Conservation (phyloP, 2,797 vertebrate genomes). For the Columba guinea region DNA sequence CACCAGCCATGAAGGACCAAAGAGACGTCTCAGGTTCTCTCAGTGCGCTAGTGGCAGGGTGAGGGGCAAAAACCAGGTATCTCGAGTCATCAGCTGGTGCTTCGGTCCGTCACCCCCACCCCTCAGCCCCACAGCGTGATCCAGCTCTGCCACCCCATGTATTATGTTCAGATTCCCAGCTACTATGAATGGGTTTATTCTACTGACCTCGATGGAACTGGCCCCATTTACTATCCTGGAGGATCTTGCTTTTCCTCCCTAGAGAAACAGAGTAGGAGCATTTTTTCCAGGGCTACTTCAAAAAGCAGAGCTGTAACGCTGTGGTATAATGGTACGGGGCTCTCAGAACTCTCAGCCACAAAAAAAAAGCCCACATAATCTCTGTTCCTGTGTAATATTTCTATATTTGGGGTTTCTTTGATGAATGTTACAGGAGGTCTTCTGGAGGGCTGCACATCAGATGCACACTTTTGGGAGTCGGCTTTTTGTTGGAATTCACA, state of each 20-base stretch:
- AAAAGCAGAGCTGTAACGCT: rapidly evolving
- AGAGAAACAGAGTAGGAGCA: not conserved
- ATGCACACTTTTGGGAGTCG: not conserved
- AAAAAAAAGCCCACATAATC: not conserved
- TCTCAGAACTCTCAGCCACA: not conserved
- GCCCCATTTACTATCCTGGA: not conserved
- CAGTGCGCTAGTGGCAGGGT: not conserved
- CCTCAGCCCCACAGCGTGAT: rapidly evolving
- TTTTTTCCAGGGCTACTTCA: not conserved
- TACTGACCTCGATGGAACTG: not conserved
- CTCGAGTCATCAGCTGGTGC: not conserved
- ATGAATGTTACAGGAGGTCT: not conserved
- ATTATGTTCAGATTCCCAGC: not conserved
- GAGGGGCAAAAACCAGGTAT: not conserved
- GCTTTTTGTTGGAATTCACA: not conserved
- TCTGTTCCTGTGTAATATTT: not conserved
- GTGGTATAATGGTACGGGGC: rapidly evolving
- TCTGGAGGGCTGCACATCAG: not conserved
- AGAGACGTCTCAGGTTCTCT: not conserved
- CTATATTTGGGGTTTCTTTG: not conserved
- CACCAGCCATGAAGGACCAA: not conserved
- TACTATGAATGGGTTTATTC: not conserved
- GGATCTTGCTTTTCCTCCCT: not conserved
- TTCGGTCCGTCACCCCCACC: rapidly evolving
- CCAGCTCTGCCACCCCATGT: not conserved